Conservation (phyloP, 64 coral and sea anemone species). For the Anthopleura sola region DNA sequence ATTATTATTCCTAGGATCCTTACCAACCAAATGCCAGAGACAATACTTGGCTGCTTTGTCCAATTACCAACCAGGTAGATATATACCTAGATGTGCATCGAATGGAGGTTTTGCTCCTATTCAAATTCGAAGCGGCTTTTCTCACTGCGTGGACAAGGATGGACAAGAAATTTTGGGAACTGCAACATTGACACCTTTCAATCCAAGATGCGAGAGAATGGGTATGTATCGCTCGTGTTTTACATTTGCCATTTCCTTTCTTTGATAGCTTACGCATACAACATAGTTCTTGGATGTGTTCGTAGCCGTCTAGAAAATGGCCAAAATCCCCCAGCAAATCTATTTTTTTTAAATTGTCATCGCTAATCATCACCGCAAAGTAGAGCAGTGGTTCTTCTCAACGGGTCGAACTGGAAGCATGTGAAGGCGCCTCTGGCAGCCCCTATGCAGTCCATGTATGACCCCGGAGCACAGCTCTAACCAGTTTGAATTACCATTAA, state of each 20-base stretch:
- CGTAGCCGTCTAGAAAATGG: no score
- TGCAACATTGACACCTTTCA: conserved; percentile 46
- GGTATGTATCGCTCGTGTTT: neutral
- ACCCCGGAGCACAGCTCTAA: no score
- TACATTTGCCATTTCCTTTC: neutral
- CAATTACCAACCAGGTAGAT: conserved; percentile 54
- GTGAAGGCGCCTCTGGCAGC: no score
- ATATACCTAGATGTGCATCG: conserved; percentile 52
- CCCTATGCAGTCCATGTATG: no score
- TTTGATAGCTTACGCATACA: neutral
- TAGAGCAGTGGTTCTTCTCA: no score
- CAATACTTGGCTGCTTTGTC: conserved; percentile 2
- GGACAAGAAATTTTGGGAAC: conserved; percentile 71
- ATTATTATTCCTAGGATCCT: neutral
- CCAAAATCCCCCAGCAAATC: no score
- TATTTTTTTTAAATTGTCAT: no score
- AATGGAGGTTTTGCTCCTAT: conserved; percentile 51
- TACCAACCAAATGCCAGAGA: neutral
- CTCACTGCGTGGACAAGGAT: conserved; percentile 49
- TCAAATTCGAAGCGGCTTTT: conserved; percentile 33
- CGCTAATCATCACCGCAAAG: no score
- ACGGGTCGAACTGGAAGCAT: no score
- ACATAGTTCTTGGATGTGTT: no score
- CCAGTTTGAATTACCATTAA: no score
- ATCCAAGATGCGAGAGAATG: conserved; percentile 36